Percentiles rank a stretch among this genome's conserved stretches.
Conservation (phyloP, 2,888 invertebrate species). For the Polymixis lichenea region DNA sequence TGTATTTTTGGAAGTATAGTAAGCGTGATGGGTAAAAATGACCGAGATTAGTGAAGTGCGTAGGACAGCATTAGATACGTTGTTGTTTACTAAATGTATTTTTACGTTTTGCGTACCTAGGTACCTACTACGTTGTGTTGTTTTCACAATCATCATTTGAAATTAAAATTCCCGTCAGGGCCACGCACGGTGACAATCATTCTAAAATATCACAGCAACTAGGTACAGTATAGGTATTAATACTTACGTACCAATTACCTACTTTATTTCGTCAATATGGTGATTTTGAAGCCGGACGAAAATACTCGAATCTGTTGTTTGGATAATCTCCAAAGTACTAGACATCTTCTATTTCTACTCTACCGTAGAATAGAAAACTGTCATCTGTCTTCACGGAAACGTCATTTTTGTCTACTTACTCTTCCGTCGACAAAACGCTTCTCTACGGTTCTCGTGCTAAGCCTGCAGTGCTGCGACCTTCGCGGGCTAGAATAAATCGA, state of each 20-base stretch:
- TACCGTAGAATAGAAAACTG: no score
- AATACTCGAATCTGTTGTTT: background rate
- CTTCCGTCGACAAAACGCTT: no score
- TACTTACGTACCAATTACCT: background rate
- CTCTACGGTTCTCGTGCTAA: no score
- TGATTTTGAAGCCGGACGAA: background rate
- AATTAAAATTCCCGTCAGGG: slow-evolving; percentile 10
- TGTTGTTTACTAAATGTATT: background rate
- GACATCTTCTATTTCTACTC: no score
- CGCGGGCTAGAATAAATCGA: background rate
- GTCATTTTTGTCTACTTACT: no score
- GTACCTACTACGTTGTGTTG: background rate
- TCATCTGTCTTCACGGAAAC: no score
- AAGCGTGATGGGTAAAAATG: background rate
- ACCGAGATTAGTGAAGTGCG: background rate
- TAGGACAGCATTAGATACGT: background rate
- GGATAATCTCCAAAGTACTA: slow-evolving; percentile 13
- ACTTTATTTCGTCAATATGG: background rate
- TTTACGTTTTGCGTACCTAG: background rate
- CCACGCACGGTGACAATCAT: background rate
- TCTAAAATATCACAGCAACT: background rate
- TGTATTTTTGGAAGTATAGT: background rate
- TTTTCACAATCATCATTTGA: background rate
- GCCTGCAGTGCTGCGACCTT: slow-evolving; percentile 4
- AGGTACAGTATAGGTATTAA: no score